These are phyloP conservation scores for Aleiodes testaceus DNA, from an alignment of 2,888 invertebrate species.

Conservation along the genomic window DNA sequence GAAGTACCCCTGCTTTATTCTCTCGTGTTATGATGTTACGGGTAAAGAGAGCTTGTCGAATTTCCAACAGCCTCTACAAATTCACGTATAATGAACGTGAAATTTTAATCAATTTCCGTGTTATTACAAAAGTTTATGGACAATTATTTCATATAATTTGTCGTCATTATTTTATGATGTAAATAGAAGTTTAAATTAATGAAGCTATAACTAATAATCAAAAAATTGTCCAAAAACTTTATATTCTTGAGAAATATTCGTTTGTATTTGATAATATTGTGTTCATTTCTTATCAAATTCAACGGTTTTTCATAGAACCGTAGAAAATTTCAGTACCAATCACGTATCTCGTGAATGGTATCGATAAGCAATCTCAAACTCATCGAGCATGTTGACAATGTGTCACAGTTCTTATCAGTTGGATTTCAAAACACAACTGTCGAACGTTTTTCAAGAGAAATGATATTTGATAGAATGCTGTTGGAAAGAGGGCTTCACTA, in stretches of 20 bases:
- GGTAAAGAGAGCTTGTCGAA: no score
- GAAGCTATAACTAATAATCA: no score
- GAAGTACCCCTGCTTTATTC: not conserved
- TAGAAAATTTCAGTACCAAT: constrained; percentile 1
- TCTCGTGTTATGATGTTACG: not conserved
- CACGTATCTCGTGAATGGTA: constrained; percentile 24
- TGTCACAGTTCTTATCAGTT: constrained; percentile 30
- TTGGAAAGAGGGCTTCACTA: not conserved
- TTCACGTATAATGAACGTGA: no score
- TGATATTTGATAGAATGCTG: constrained; percentile 17
- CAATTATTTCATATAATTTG: no score
- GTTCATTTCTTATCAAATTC: not conserved
- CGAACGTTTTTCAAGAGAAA: constrained; percentile 1
- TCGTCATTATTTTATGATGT: no score
- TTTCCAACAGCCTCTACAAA: no score
- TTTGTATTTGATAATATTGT: no score
- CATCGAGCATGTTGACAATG: constrained; percentile 26
- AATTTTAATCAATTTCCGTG: no score
- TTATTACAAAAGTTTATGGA: no score
- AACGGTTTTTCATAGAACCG: not conserved
- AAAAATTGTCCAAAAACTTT: no score
- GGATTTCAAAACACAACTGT: constrained; percentile 33
- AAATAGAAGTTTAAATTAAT: no score
- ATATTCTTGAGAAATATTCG: no score
- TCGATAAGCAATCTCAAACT: constrained; percentile 7